Percentiles rank a stretch among this genome's conserved stretches.
These are phyloP conservation scores for Drosophila nigricruria DNA, from an alignment of 2,888 invertebrate species.

Conservation along the genomic window DNA sequence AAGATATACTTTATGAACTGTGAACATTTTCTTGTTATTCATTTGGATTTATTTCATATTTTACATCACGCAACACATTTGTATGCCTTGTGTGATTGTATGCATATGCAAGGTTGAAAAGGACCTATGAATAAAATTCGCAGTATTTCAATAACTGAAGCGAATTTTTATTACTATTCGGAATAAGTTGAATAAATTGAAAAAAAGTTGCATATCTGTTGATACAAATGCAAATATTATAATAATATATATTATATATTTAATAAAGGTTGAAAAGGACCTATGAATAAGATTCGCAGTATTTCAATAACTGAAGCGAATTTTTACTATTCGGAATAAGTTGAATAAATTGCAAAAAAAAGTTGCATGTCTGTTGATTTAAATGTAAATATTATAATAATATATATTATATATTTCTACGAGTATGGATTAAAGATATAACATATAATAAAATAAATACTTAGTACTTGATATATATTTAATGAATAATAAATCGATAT, in stretches of 20 bases:
- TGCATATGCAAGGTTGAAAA: neutral
- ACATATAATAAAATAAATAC: no score
- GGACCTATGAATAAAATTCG: neutral
- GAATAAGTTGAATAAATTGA: neutral
- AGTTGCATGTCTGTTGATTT: neutral
- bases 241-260: neutral
- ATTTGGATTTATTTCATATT: constrained; percentile 1
- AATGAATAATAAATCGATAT: neutral
- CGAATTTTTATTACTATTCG: no score
- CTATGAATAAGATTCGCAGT: no score
- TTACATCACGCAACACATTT: neutral
- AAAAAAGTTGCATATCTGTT: neutral
- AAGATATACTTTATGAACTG: neutral
- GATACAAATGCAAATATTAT: no score
- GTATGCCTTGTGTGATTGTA: neutral
- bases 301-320: neutral
- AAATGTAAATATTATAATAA: neutral
- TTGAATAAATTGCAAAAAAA: neutral
- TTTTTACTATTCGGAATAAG: neutral
- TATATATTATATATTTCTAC: neutral
- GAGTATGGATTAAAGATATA: no score
- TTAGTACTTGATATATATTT: no score
- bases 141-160: neutral
- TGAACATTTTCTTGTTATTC: constrained; percentile 4
- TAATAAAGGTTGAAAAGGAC: no score